A percentile compares a stretch with the other conserved stretches of the same genome.
Conservation (phyloP, 1,140 invertebrate species). For the Anthonomus grandis region DNA sequence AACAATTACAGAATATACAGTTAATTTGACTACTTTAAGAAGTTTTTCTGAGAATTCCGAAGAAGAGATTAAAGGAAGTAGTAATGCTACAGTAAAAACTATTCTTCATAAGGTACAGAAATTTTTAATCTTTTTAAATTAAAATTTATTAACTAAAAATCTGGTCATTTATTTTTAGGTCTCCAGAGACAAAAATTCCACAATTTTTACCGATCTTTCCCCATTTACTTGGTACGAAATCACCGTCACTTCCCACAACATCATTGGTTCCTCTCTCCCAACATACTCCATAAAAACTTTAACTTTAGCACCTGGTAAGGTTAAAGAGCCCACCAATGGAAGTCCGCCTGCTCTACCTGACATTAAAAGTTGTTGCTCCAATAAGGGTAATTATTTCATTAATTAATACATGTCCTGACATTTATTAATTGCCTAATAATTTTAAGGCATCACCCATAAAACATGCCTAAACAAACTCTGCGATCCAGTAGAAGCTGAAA, state of each 20-base stretch:
- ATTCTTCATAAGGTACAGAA: conserved; percentile 11
- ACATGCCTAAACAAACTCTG: conserved; percentile 75
- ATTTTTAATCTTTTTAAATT: neutral
- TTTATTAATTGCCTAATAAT: too few relatives aligned
- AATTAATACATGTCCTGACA: too few relatives aligned
- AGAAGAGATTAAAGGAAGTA: conserved; percentile 39
- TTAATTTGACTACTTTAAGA: conserved; percentile 68
- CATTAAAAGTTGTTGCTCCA: conserved; percentile 66
- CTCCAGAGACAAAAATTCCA: conserved; percentile 21
- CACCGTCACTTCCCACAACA: conserved; percentile 66
- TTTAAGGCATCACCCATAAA: conserved; percentile 60
- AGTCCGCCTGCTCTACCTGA: conserved; percentile 64
- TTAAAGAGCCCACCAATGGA: conserved; percentile 53
- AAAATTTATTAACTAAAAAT: neutral
- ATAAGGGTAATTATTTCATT: conserved; percentile 51
- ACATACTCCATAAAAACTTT: conserved; percentile 66
- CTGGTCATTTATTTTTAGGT: neutral
- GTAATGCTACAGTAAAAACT: neutral
- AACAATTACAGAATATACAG: conserved; percentile 62
- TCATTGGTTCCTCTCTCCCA: conserved; percentile 70
- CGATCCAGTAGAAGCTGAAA: conserved; percentile 62
- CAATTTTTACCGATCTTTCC: conserved; percentile 58
- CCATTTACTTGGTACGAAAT: conserved; percentile 82
- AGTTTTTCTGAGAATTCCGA: conserved; percentile 60
- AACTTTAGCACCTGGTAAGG: conserved; percentile 60